These are phyloP conservation scores for Lampris megalopsis DNA, from an alignment of 2,113 vertebrate species.

Conservation along the genomic window DNA sequence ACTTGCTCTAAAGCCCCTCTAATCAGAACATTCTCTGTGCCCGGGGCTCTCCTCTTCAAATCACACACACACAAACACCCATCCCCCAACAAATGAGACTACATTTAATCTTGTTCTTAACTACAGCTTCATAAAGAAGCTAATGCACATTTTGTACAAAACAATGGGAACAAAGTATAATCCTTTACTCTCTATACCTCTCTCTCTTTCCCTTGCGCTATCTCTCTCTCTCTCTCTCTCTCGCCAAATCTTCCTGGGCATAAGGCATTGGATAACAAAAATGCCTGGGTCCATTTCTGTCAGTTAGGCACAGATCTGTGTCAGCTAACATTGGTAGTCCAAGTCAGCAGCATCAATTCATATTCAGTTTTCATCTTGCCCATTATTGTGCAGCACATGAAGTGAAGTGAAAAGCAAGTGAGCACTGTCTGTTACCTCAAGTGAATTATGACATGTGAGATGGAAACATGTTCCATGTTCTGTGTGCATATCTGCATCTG, in stretches of 20 bases:
- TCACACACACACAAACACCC: conserved; percentile 7
- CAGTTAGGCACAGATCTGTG: conserved; percentile 46
- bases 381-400: conserved; percentile 50
- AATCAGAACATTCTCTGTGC: conserved; percentile 66
- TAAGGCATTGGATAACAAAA: conserved; percentile 72
- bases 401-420: conserved; percentile 51
- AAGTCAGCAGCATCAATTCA: conserved; percentile 40
- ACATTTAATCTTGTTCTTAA: conserved; percentile 91
- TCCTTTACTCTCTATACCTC: conserved; percentile 44
- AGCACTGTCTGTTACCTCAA: conserved; percentile 19
- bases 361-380: conserved; percentile 44
- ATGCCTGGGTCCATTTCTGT: conserved; percentile 45
- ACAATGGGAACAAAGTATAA: conserved; percentile 65
- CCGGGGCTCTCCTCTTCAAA: conserved; percentile 17
- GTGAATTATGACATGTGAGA: conserved; percentile 44
- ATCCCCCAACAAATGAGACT: conserved; percentile 83
- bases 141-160: conserved; percentile 80
- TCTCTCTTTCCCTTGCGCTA: not conserved
- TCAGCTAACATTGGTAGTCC: conserved; percentile 46
- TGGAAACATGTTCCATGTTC: not conserved
- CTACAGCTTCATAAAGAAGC: conserved; percentile 87
- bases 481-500: conserved; percentile 39
- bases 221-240: not conserved
- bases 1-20: conserved; percentile 83
- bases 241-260: conserved; percentile 62